These are phyloP conservation scores for Bujurquina vittata DNA, from an alignment of 2,113 vertebrate genomes.

Conservation along the genomic window DNA sequence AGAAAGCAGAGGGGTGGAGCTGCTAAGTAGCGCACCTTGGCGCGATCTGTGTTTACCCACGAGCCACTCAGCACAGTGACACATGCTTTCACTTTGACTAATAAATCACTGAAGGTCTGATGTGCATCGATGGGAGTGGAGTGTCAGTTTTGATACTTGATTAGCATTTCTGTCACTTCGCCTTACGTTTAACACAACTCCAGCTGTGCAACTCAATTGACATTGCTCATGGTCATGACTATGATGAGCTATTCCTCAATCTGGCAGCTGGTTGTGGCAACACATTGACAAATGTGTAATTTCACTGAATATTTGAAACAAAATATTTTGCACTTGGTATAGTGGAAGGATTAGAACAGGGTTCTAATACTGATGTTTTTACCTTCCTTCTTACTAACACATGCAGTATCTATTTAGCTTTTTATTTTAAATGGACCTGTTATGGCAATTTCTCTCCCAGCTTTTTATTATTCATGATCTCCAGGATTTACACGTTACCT, in stretches of 20 bases:
- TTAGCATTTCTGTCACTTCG: conserved; percentile 75
- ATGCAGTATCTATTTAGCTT: neutral
- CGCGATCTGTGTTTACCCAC: conserved; percentile 68
- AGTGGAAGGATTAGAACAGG: neutral
- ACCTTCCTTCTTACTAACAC: neutral
- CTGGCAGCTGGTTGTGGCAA: conserved; percentile 64
- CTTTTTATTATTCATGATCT: too few species aligned
- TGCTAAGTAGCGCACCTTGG: conserved; percentile 68
- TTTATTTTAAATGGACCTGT: too few species aligned
- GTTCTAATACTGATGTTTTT: neutral
- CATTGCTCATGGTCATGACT: conserved; percentile 71
- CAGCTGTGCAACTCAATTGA: conserved; percentile 76
- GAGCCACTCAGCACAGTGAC: conserved; percentile 61
- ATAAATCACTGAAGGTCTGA: conserved; percentile 74
- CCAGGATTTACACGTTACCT: neutral
- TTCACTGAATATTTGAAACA: conserved; percentile 44
- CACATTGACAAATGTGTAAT: conserved; percentile 55
- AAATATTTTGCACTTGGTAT: neutral
- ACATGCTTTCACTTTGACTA: conserved; percentile 68
- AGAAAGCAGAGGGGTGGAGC: neutral
- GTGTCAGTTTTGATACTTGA: conserved; percentile 74
- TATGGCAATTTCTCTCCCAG: too few species aligned
- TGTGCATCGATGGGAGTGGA: conserved; percentile 55
- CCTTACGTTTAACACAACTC: conserved; percentile 82
- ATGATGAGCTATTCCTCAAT: conserved; percentile 73